A percentile compares a stretch with the other conserved stretches of the same genome.
Evolutionary conservation across 92 coral and sea anemone genomes (phyloP).

Genomic region (Epizoanthus fatuus): DNA sequence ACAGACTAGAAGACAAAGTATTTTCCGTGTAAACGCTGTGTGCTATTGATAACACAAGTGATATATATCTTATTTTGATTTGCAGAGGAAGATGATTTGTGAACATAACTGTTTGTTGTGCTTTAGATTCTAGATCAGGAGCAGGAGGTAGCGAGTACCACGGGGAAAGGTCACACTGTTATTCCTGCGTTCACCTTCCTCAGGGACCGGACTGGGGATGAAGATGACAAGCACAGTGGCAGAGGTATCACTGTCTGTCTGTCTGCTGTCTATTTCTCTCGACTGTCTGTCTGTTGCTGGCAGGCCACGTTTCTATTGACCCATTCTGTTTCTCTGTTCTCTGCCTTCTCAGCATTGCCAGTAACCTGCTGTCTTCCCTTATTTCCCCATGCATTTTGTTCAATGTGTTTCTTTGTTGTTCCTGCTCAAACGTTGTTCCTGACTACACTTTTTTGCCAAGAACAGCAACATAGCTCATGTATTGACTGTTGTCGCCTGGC

Average conservation of each 20-base stretch:
- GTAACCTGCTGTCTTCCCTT: too few relatives aligned
- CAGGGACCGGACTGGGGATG: conserved; percentile 93
- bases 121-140: conserved; percentile 91
- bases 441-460: too few relatives aligned
- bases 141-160: conserved; percentile 86
- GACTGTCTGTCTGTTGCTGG: not conserved
- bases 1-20: too few relatives aligned
- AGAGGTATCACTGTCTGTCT: conserved; percentile 64
- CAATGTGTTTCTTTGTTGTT: too few relatives aligned
- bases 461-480: too few relatives aligned
- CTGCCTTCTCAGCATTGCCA: too few relatives aligned
- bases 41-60: not conserved
- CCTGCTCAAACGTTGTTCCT: too few relatives aligned
- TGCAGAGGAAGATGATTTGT: not conserved
- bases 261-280: not conserved
- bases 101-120: not conserved
- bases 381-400: too few relatives aligned
- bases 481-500: not conserved
- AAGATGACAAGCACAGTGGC: conserved; percentile 87
- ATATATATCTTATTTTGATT: too few relatives aligned
- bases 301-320: too few relatives aligned
- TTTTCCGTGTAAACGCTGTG: too few relatives aligned
- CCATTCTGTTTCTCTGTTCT: too few relatives aligned
- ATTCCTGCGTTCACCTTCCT: conserved; percentile 95
- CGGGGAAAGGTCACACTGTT: conserved; percentile 95